Base-by-base conservation (phyloP, 1,140 invertebrate species). In the Plodia interpunctella region DNA sequence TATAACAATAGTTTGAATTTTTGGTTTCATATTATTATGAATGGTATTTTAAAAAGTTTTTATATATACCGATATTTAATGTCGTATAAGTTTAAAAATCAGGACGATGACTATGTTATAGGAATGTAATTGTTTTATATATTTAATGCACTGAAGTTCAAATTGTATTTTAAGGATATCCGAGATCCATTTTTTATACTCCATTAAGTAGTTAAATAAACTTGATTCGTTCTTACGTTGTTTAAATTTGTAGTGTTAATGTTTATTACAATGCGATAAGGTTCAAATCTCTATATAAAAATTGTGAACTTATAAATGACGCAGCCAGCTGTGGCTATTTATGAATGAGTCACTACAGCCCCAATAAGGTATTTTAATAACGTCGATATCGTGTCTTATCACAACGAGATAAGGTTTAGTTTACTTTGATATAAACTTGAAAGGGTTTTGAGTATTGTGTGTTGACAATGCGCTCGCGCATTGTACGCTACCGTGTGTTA, bases 381-480 rank as follows among this genome's bases (percentile, higher is more conserved):
- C 13, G n/a, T 3, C 19, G 21, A 25, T 25, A 53, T 20, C n/a
- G 19, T 53, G 9, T 4, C 20, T 53, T 53, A 53, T n/a, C 19
- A 5, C 1, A 0, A 25, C 3, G 51, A 4, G 8, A 20, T 20
- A 53, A 21, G 21, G 51, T 53, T 53, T n/a, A 53, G 11, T 53
- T 53, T 53, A 15, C 13, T 21, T 5, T 17, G 5, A 25, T 8
- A 25, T 25, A 1, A 15, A 44, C 0, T 44, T 44, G 15, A 44
- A 44, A 44, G n/a, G 38, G 15, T 15, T 44, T 44, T 44, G 13
- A 44, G 11, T 51, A 53, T n/a, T 53, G 51, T 20, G 20, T 53
- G 63, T 68, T 70, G 68, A 78, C 75, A 77, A 77, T 80, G 80
- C 80, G 78, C 70, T 64, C 63, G 73, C 80, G 79, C 81, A 78